Base-by-base conservation (phyloP, 2,888 invertebrate genomes). In the Cheilosia grossa region DNA sequence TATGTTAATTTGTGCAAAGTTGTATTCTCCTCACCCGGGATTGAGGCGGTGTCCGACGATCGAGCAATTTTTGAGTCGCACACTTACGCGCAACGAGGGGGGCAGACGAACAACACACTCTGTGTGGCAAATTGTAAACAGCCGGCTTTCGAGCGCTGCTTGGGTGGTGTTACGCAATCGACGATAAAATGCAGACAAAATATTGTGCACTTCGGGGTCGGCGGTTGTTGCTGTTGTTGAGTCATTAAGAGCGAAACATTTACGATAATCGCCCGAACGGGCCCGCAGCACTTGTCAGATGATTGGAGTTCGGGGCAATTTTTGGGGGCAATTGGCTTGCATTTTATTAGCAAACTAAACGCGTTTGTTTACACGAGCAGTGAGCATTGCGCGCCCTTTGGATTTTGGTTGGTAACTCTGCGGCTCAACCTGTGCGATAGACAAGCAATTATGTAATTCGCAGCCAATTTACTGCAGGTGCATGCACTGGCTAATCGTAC, bases 121-220 rank as follows among this genome's bases (percentile, higher is more conserved):
- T 69, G 61, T 56, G 69, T 69, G 53, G 54, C 21, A 63, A 73
- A 63, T 63, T 74, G 74, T 74, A 73, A 67, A 80, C 74, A 80
- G 73, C 73, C 59, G 67, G 67, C 74, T 67, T 61, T 30, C 9
- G 40, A 59, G n/a, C 15, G 44, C 69, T 58, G 61, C 74, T 80
- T 74, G 59, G 74, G 56, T 49, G 47, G 9, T 7, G 30, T 80
- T 80, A 67, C 74, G 80, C 74, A 80, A 80, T 61, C 21, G n/a
- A 27, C 79, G 37, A 72, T 66, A 67, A 67, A 73, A 61, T 70
- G 58, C 47, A 37, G 70, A 70, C 24, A 69, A 69, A 37, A 33
- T 44, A 21, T 51, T 54, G 27, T 27, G 6, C 27, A 27, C 6
- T 6, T 27, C 27, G 27, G 27, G 27, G 53, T 66, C 58, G 58